Conservation (phyloP, 2,888 invertebrate genomes). For the Formica aserva region DNA sequence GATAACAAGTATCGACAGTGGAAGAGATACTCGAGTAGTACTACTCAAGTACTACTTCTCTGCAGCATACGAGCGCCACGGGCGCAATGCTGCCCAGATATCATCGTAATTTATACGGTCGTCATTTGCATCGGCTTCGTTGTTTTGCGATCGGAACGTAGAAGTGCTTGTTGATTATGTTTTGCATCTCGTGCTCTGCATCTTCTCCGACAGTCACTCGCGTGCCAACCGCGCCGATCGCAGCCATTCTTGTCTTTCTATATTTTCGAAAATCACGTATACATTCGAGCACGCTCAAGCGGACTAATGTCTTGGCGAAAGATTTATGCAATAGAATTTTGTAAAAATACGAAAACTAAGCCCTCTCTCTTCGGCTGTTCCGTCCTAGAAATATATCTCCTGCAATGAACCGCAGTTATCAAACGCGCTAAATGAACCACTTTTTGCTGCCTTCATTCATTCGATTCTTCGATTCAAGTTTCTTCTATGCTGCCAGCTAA, state of each 20-base stretch:
- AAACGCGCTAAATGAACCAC: no score
- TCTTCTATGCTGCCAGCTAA: background rate
- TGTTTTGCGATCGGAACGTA: conserved; percentile 63
- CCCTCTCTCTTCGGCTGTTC: no score
- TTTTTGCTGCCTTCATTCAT: no score
- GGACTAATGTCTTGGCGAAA: background rate
- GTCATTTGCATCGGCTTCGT: conserved; percentile 74
- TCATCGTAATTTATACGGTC: conserved; percentile 76
- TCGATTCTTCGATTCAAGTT: background rate
- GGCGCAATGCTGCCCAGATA: conserved; percentile 64
- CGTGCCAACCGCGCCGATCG: conserved; percentile 27
- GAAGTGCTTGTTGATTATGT: conserved; percentile 67
- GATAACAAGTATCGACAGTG: conserved; percentile 69
- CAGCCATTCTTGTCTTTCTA: conserved; percentile 48
- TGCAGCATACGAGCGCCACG: conserved; percentile 57
- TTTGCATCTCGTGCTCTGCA: conserved; percentile 38
- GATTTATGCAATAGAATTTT: background rate
- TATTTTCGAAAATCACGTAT: conserved; percentile 54
- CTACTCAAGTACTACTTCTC: conserved; percentile 47
- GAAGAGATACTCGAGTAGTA: conserved; percentile 20
- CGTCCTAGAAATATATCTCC: no score
- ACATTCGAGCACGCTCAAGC: background rate
- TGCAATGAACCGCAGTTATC: no score
- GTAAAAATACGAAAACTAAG: background rate
- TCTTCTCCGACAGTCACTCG: conserved; percentile 5